Evolutionary conservation across 2,888 invertebrate genomes (phyloP), one percentile per base, ranked within the genome.

Genomic region (Bembecia ichneumoniformis): DNA sequence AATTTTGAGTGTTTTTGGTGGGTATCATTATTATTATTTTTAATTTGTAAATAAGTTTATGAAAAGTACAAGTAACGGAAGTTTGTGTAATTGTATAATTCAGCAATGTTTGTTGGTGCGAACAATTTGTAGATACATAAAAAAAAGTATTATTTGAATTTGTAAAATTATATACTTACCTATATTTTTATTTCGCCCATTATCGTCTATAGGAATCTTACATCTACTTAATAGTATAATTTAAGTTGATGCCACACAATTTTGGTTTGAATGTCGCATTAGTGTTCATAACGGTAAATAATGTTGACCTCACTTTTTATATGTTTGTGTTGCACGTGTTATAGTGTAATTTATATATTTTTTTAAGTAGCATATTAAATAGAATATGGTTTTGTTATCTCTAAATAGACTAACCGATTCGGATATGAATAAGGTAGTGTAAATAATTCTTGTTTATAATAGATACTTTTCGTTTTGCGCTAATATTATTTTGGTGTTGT

Each of bases 291-390:
- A n/a, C n/a, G n/a, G n/a, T n/a, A n/a, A n/a, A 9, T 28, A 28
- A 40, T 14, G 14, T 40, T 40, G 67, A 66, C 69, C 70, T 68
- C 70, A 70, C 68, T 68, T 68, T 66, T 61, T 59, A 34, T 43
- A 36, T 48, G 28, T 15, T 43, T 11, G 43, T 43, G 34, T 43
- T 48, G 28, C 34, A 36, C n/a, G n/a, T 40, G n/a, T 13, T 40
- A 40, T 3, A 40, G 13, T 13, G 13, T 40, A 40, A 40, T 36
- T 13, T 13, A 20, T 20, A 20, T 20, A 20, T 20, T 20, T 40
- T 36, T 40, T 4, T 40, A 40, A 47, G 60, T 59, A 59, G 57
- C 59, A 49, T 48, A 66, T 57, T 47, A 49, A 53, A 53, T 55
- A 52, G 49, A 53, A 28, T 52, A 49, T 46, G 47, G 47, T 51